phyloP scores from a whole-genome alignment of 2,888 invertebrate genomes.

The Brenthis hecate region DNA sequence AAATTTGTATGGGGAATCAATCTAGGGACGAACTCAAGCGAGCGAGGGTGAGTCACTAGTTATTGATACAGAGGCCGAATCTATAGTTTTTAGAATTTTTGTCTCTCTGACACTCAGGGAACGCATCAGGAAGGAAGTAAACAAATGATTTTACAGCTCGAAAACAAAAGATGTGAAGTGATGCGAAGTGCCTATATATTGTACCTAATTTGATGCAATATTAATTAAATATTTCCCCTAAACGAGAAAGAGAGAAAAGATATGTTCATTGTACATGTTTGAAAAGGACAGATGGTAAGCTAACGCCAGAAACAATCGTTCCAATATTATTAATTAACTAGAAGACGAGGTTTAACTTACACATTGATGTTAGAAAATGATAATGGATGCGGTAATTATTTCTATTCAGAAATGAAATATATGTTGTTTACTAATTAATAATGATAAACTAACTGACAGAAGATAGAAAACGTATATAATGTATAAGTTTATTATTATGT shows the following conservation, averaged over 20 bases:
- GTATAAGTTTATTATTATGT: background rate
- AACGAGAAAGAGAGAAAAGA: constrained; percentile 25
- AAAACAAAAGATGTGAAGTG: too few species aligned
- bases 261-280: constrained; percentile 23
- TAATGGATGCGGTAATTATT: constrained; percentile 16
- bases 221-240: constrained; percentile 55
- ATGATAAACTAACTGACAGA: too few species aligned
- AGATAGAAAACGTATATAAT: background rate
- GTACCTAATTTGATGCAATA: constrained; percentile 46
- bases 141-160: too few species aligned
- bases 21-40: too few species aligned
- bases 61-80: too few species aligned
- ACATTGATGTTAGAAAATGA: constrained; percentile 42
- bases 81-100: too few species aligned
- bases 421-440: background rate
- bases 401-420: background rate
- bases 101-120: too few species aligned
- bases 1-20: too few species aligned
- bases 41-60: too few species aligned
- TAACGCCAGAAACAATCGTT: constrained; percentile 66
- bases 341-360: constrained; percentile 45
- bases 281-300: constrained; percentile 48
- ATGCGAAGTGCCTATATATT: background rate
- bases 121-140: background rate
- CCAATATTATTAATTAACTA: constrained; percentile 66